Conservation (phyloP, 2,113 vertebrate genomes). For the Psittacus erithacus region DNA sequence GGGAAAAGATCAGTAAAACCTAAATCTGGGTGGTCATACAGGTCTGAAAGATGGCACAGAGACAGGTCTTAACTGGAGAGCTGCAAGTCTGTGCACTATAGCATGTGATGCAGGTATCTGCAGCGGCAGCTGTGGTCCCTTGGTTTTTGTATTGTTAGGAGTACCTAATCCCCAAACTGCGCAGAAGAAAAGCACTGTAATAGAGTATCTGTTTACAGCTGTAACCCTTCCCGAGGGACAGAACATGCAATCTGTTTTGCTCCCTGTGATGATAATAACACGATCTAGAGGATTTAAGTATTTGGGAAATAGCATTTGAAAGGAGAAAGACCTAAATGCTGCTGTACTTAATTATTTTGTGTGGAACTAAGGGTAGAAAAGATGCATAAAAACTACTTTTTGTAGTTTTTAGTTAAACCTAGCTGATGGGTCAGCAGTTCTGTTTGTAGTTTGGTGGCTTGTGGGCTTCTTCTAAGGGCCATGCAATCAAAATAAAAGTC, state of each 20-base stretch:
- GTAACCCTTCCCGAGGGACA: neutral
- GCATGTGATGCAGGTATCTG: neutral
- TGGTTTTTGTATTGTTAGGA: neutral
- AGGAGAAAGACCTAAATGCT: neutral
- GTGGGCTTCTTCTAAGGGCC: neutral
- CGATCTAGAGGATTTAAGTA: neutral
- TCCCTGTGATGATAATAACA: neutral
- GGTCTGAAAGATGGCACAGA: neutral
- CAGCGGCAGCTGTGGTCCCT: neutral
- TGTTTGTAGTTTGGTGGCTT: neutral
- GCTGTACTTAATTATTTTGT: neutral
- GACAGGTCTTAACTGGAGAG: neutral
- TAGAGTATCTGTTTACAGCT: neutral
- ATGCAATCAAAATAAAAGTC: accelerated
- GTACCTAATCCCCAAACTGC: neutral
- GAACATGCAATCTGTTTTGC: neutral
- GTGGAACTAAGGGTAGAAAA: neutral
- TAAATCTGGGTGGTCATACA: neutral
- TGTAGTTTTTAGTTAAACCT: neutral
- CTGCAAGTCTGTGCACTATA: neutral
- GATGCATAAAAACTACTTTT: neutral
- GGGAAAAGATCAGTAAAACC: neutral
- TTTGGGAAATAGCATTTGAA: neutral
- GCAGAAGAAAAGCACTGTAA: neutral
- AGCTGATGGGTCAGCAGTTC: neutral